A percentile compares a stretch with the other conserved stretches of the same genome.
phyloP scores from a whole-genome alignment of 92 coral and sea anemone species.

The Metridium senile region DNA sequence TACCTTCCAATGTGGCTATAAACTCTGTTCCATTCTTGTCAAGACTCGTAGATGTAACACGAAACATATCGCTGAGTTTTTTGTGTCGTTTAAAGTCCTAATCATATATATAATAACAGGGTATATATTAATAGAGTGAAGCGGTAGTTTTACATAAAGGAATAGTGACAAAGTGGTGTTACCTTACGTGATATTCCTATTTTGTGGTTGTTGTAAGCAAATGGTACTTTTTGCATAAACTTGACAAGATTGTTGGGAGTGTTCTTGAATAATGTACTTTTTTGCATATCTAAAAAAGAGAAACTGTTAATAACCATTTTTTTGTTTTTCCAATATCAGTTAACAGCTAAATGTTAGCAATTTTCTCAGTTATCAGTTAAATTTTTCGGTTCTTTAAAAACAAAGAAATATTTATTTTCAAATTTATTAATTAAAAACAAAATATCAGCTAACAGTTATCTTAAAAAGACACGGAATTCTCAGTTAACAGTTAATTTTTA shows the following conservation, averaged over 20 bases:
- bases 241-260: constrained; percentile 26
- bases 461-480: too few species aligned
- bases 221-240: constrained; percentile 17
- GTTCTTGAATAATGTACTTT: constrained; percentile 23
- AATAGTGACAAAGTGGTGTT: too few species aligned
- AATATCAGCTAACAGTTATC: too few species aligned
- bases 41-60: constrained; percentile 15
- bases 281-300: constrained; percentile 7
- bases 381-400: too few species aligned
- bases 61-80: constrained; percentile 6
- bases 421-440: too few species aligned
- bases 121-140: too few species aligned
- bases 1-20: constrained; percentile 39
- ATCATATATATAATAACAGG: neutral
- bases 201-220: constrained; percentile 54
- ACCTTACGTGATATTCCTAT: constrained; percentile 56
- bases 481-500: too few species aligned
- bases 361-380: too few species aligned
- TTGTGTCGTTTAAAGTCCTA: constrained; percentile 12
- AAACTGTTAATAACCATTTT: neutral
- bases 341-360: too few species aligned
- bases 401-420: too few species aligned
- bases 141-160: too few species aligned
- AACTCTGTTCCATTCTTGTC: constrained; percentile 17
- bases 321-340: neutral